Base-by-base conservation (phyloP, 2,113 vertebrate genomes). In the Gymnobelideus leadbeateri region DNA sequence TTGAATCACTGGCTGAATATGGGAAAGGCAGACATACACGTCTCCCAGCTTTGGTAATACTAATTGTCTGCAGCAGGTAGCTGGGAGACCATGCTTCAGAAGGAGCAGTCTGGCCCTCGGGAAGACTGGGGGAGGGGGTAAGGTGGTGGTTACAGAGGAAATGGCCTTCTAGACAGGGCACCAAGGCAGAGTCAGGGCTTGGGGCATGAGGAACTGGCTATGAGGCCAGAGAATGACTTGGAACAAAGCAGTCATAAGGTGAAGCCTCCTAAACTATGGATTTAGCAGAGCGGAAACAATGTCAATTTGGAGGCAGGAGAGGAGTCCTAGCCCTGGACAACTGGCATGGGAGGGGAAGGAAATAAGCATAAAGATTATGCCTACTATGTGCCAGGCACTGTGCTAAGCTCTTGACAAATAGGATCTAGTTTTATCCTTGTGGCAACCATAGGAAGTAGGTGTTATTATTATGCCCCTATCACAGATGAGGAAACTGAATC, bases 1-100 rank as follows among this genome's bases (percentile, higher is more conserved):
- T 92, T 24, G 31, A 52, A 24, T 92, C 97, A 54, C 92, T 94
- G 26, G 57, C 77, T 53, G 9, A 96, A 77, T 95, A 92, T 50
- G 47, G n/a, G n/a, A 92, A 94, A 47, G 90, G 94, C 31, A 53
- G 50, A 11, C 77, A 43, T 91, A 21, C 54, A 94, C 93, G 90
- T 61, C 89, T 77, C 68, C 68, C 68, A 77, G 68, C 68, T 77
- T 77, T 6, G 68, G 37, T 14, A 19, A n/a, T n/a, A 19, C 37
- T 77, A 77, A 77, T 77, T 77, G 61, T n/a, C 61, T n/a, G 37
- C 31, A 77, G 68, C 68, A 77, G 68, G 68, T 77, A 77, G 68
- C 37, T 77, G 68, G 37, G 37, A 37, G 61, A n/a, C 37, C 68
- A 77, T 6, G 2, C 37, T 77, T n/a, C 61, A 19, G 61, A 77